Conservation (phyloP, 2,797 vertebrate genomes). For the Chelonia mydas region DNA sequence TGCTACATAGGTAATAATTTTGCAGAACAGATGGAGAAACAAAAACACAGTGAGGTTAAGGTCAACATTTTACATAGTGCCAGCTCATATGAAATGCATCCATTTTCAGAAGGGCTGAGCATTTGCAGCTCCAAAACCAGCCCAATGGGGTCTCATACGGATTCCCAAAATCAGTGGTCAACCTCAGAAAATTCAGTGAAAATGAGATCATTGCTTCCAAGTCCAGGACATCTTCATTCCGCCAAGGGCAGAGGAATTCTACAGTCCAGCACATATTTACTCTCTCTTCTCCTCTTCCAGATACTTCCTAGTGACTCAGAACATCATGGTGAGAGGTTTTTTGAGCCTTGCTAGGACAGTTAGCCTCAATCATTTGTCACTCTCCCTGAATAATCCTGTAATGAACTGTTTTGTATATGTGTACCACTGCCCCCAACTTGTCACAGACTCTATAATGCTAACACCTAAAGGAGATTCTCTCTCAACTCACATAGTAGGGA, state of each 20-base stretch:
- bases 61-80: not conserved
- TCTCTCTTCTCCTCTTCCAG: accelerated
- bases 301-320: not conserved
- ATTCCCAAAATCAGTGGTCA: not conserved
- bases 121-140: not conserved
- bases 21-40: not conserved
- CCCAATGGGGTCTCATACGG: not conserved
- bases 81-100: not conserved
- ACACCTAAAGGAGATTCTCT: not conserved
- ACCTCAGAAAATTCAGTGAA: not conserved
- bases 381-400: not conserved
- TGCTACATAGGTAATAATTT: not conserved
- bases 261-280: not conserved
- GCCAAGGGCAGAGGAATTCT: not conserved
- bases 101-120: not conserved
- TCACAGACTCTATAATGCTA: not conserved
- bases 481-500: not conserved
- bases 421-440: not conserved
- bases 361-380: not conserved
- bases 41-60: not conserved
- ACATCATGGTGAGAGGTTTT: not conserved
- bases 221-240: accelerated
- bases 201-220: not conserved
- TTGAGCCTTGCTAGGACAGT: not conserved
- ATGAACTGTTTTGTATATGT: not conserved